Base-by-base conservation (phyloP, 2,797 vertebrate genomes). In the Acanthiza pusilla region DNA sequence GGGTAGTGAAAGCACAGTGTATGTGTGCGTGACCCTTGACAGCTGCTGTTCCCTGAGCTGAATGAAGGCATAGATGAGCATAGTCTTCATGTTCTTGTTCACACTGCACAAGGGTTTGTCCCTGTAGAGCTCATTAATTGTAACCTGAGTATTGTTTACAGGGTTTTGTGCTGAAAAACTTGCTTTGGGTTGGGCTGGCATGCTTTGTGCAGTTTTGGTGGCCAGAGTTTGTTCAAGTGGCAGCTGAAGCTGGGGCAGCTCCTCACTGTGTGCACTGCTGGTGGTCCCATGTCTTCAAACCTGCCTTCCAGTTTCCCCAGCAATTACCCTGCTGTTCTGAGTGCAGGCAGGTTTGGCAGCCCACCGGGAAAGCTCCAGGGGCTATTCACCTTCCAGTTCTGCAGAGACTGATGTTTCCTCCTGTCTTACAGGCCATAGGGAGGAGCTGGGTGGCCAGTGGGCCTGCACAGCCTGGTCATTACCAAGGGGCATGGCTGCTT, bases 11-110 rank as follows among this genome's bases (percentile, higher is more conserved):
- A 83, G 75, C 93, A 30, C 1, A 36, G 40, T 38, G 2, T 58
- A 45, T 32, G 51, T 40, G 43, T 38, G 54, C 32, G 10, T 76
- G 74, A 43, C 58, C 54, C 85, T 29, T 75, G 70, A 32, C 89
- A 92, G 91, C 92, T 94, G 89, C 89, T 73, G 32, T 42, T 88
- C 66, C 55, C 66, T 6, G 29, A 29, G 62, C 70, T 91, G 76
- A 89, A 92, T 84, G 92, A 63, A 66, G 11, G 34, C 68, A 45
- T 29, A 80, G 65, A 81, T 55, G 60, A 73, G 54, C 43, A 5
- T 5, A 30, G 51, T 23, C 48, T 45, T 76, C 40, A 23, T 65
- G 67, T 65, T 60, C 40, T 19, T 85, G 53, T 89, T 77, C 53
- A 34, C 1, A 8, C 65, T 6, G 25, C 32, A 13, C 47, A 21